These are phyloP conservation scores for Darevskia nairensis DNA, from an alignment of 2,797 vertebrate genomes.

Conservation along the genomic window DNA sequence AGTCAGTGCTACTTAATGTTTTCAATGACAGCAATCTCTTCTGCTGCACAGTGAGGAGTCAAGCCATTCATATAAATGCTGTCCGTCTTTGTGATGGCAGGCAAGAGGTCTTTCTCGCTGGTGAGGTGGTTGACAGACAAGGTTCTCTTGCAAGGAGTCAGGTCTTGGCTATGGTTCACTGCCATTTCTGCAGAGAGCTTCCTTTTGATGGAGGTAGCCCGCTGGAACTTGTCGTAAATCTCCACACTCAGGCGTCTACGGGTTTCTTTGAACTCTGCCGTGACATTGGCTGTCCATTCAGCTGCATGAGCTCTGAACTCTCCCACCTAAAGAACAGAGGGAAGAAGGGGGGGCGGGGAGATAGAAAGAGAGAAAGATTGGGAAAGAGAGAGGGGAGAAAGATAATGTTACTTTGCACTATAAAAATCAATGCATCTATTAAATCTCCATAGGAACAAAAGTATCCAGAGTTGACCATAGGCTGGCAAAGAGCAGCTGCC, in stretches of 20 bases:
- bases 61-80: conserved; percentile 97
- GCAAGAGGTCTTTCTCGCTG: conserved; percentile 85
- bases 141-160: conserved; percentile 93
- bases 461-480: rapidly evolving
- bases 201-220: conserved; percentile 95
- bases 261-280: conserved; percentile 97
- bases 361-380: neutral
- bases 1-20: conserved; percentile 84
- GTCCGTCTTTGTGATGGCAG: conserved; percentile 88
- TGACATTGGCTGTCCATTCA: conserved; percentile 98
- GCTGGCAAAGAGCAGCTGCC: neutral
- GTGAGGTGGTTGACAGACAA: conserved; percentile 93
- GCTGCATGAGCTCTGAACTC: conserved; percentile 97
- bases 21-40: conserved; percentile 91
- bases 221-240: conserved; percentile 97
- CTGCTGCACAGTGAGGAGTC: conserved; percentile 90
- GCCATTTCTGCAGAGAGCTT: conserved; percentile 94
- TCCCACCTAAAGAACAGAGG: conserved; percentile 84
- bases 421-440: neutral
- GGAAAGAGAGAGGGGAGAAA: neutral
- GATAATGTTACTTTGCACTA: neutral
- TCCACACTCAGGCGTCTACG: conserved; percentile 94
- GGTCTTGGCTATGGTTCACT: conserved; percentile 88
- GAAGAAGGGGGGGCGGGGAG: neutral
- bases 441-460: neutral